Base-by-base conservation (phyloP, 92 coral and sea anemone species). In the Palythoa grandis region DNA sequence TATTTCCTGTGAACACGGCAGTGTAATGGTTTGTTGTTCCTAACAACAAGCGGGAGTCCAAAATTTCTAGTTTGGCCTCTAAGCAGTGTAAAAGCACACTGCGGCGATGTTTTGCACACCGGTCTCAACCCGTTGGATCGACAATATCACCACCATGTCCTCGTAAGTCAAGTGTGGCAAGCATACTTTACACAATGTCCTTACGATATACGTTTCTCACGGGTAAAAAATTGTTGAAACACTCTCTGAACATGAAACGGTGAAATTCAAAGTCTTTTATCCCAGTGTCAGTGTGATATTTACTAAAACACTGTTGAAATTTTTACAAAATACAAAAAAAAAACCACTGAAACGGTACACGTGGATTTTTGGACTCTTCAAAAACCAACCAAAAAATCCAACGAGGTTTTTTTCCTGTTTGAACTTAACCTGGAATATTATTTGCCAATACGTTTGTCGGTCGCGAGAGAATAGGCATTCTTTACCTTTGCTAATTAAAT, bases 1-100 rank as follows among this genome's bases (percentile, higher is more conserved):
- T 23, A 80, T 65, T 80, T 80, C 85, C 85, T 80, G 74, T 20
- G 74, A 73, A 80, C 65, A 67, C 15, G 9, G 15, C 22, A 48
- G 50, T 3, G 74, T 43, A 43, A 23, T 15, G 29, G 15, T 14
- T 63, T 80, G 58, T 80, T 80, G 22, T 60, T 52, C 0, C 74
- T 24, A 63, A 5, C 35, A 14, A 70, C 12, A 40, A 29, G 85
- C 35, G 24, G 85, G 85, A 66, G 85, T 43, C 74, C 15, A 29
- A 53, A 24, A 23, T 12, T 47, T 38, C 20, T 25, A n/a, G 74
- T 66, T 43, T 52, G 54, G 52, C 17, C 22, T 24, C 73, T 39
- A 40, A 40, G 74, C 38, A 66, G 23, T 10, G 24, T 65, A 53
- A 70, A 10, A 14, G 23, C 52, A 22, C 15, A 48, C 85, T 38